Conservation (phyloP, 2,113 vertebrate genomes). For the Chrysochloris asiatica region DNA sequence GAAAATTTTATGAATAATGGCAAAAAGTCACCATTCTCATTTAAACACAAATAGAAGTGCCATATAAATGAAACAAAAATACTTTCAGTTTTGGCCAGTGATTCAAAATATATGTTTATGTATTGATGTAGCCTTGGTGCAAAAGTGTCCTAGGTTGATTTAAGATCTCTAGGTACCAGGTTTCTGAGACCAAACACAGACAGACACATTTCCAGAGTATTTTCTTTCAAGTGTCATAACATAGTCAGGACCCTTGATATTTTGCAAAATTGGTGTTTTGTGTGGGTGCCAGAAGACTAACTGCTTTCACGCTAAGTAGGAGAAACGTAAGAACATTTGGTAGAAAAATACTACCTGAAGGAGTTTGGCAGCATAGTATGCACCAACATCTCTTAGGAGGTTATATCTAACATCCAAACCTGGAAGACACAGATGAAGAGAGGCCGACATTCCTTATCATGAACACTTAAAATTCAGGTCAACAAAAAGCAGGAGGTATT, state of each 20-base stretch:
- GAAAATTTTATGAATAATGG: background rate
- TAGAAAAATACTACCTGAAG: slow-evolving; percentile 85
- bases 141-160: background rate
- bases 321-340: background rate
- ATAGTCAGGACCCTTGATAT: background rate
- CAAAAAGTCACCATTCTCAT: slow-evolving; percentile 15
- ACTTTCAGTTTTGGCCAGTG: background rate
- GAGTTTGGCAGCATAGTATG: slow-evolving; percentile 82
- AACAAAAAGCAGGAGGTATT: background rate
- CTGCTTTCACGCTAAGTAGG: background rate
- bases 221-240: background rate
- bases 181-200: background rate
- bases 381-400: slow-evolving; percentile 86
- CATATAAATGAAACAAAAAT: slow-evolving; percentile 40
- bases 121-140: background rate
- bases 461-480: background rate
- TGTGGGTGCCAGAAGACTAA: background rate
- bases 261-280: slow-evolving; percentile 39
- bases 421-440: slow-evolving; percentile 71
- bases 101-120: background rate
- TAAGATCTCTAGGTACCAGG: background rate
- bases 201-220: slow-evolving; percentile 16
- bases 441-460: slow-evolving; percentile 11
- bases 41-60: slow-evolving; percentile 37
- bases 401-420: slow-evolving; percentile 92